These are phyloP conservation scores for Cenopis cana DNA, from an alignment of 2,888 invertebrate species.

Conservation along the genomic window DNA sequence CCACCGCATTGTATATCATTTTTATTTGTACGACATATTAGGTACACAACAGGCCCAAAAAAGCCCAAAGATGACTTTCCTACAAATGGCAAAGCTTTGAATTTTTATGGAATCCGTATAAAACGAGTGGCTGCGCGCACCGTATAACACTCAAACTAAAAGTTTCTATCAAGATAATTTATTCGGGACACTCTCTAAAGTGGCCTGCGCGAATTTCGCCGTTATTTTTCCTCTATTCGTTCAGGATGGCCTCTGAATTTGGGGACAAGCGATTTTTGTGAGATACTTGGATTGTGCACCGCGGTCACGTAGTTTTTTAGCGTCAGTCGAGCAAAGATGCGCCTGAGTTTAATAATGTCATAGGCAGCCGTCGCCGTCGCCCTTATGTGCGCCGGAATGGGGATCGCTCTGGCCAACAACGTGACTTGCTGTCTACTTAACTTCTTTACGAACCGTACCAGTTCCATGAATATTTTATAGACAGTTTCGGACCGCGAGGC, in stretches of 20 bases:
- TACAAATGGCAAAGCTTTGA: slow-evolving; percentile 51
- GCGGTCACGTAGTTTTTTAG: slow-evolving; percentile 80
- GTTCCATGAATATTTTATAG: slow-evolving; percentile 41
- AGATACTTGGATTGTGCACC: slow-evolving; percentile 69
- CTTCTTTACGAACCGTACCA: slow-evolving; percentile 33
- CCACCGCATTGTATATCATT: neutral
- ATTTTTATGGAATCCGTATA: slow-evolving; percentile 64
- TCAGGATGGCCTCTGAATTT: slow-evolving; percentile 69
- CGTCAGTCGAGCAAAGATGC: slow-evolving; percentile 75
- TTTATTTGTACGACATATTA: neutral
- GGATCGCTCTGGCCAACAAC: slow-evolving; percentile 50
- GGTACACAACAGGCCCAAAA: neutral
- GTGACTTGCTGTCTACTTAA: slow-evolving; percentile 51
- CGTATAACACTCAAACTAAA: slow-evolving; percentile 70
- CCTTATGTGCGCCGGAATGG: slow-evolving; percentile 52
- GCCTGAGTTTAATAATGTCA: slow-evolving; percentile 81
- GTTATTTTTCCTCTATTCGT: slow-evolving; percentile 76
- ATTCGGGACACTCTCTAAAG: slow-evolving; percentile 74
- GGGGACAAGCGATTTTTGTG: slow-evolving; percentile 70
- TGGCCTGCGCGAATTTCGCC: slow-evolving; percentile 63
- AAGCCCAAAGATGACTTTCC: slow-evolving; percentile 17
- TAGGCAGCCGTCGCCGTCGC: slow-evolving; percentile 59
- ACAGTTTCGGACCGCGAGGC: slow-evolving; percentile 15
- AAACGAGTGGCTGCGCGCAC: slow-evolving; percentile 56
- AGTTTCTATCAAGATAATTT: slow-evolving; percentile 80